phyloP scores from a whole-genome alignment of 2,113 vertebrate genomes.

The Leiothrix lutea region DNA sequence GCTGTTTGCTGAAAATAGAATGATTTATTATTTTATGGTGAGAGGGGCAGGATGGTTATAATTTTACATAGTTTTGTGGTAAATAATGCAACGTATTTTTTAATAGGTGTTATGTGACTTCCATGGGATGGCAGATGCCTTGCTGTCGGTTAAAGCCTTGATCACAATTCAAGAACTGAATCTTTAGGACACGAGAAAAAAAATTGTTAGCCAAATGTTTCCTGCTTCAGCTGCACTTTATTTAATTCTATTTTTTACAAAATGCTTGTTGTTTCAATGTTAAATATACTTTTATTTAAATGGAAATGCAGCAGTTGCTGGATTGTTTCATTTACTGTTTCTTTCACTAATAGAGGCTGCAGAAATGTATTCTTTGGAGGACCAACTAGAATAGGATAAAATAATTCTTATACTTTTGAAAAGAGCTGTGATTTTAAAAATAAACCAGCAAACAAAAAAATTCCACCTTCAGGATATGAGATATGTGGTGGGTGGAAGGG shows the following conservation, averaged over 20 bases:
- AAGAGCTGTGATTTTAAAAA: neutral
- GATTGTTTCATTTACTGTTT: neutral
- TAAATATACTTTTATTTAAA: neutral
- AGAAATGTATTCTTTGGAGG: neutral
- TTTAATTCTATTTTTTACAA: neutral
- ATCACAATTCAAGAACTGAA: neutral
- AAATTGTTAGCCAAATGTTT: too few relatives aligned
- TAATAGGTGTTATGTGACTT: neutral
- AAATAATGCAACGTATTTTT: neutral
- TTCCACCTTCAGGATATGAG: neutral
- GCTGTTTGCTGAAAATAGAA: neutral
- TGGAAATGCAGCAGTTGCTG: neutral
- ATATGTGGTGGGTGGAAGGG: neutral
- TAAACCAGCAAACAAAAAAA: neutral
- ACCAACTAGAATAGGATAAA: neutral
- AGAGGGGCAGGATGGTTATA: neutral
- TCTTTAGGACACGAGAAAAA: neutral
- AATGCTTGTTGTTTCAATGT: neutral
- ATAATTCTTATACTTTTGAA: neutral
- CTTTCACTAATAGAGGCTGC: neutral
- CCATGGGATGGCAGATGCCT: neutral
- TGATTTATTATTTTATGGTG: constrained; percentile 13
- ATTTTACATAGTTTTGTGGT: neutral
- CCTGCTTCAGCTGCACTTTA: neutral
- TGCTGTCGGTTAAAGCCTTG: neutral